Evolutionary conservation across 2,888 invertebrate genomes (phyloP).

Genomic region (Plagodis pulveraria): DNA sequence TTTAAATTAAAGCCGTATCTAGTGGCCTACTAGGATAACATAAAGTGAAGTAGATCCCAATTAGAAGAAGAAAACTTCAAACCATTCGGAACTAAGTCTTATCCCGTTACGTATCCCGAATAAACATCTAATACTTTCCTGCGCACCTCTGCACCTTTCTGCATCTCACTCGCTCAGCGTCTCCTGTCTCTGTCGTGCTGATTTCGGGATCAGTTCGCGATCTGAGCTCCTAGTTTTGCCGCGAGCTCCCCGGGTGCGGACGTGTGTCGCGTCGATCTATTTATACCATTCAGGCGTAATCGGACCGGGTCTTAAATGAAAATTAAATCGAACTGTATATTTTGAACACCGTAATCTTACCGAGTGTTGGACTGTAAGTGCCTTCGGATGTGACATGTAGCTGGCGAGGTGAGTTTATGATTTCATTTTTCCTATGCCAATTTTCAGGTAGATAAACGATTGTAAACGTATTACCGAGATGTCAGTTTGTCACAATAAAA

Average conservation of each 20-base stretch:
- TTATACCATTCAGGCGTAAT: conserved; percentile 62
- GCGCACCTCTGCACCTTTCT: conserved; percentile 78
- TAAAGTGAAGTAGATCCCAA: conserved; percentile 21
- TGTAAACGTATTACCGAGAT: too few species aligned
- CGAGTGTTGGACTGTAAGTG: conserved; percentile 58
- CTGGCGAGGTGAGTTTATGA: conserved; percentile 60
- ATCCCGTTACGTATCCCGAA: conserved; percentile 78
- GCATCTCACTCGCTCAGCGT: conserved; percentile 53
- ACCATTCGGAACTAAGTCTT: conserved; percentile 68
- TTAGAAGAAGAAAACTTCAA: conserved; percentile 36
- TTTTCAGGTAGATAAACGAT: conserved; percentile 63
- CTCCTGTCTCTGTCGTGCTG: conserved; percentile 54
- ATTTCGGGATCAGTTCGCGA: conserved; percentile 62
- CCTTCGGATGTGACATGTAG: conserved; percentile 61
- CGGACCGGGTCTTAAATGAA: conserved; percentile 72
- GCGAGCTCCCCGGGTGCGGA: conserved; percentile 59
- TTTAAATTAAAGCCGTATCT: too few species aligned
- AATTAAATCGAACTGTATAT: conserved; percentile 17
- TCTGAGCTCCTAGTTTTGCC: conserved; percentile 72
- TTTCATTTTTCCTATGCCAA: conserved; percentile 47
- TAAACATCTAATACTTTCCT: conserved; percentile 83
- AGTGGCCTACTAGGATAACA: conserved; percentile 18
- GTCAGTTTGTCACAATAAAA: too few species aligned
- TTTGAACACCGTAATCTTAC: conserved; percentile 34
- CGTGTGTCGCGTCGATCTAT: conserved; percentile 45